Conservation (phyloP, 1,140 invertebrate genomes). For the Drosophila parvula region DNA sequence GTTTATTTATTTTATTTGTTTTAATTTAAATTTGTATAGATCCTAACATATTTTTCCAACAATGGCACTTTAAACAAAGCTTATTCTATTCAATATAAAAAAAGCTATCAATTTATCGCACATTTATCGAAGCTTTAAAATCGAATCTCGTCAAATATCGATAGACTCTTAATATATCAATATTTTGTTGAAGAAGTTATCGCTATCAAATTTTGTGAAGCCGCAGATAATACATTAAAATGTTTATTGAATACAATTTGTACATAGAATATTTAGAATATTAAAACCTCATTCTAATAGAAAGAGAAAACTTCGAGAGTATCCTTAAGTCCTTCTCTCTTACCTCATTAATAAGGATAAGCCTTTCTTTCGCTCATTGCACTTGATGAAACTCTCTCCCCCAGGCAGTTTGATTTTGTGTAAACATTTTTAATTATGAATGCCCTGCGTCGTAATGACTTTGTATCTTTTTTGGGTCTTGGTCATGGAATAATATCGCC, state of each 20-base stretch:
- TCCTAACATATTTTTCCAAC: too few relatives aligned
- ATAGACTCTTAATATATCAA: too few relatives aligned
- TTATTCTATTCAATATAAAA: too few relatives aligned
- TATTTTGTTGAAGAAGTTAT: too few relatives aligned
- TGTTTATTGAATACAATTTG: neutral
- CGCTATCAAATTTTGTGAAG: neutral
- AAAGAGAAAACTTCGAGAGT: neutral
- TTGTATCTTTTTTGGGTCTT: slow-evolving; percentile 59
- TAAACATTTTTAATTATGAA: slow-evolving; percentile 78
- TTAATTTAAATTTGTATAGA: too few relatives aligned
- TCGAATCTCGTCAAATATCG: too few relatives aligned
- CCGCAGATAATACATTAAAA: neutral
- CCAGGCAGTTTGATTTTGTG: slow-evolving; percentile 42
- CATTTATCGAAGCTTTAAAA: too few relatives aligned
- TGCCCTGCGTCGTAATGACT: slow-evolving; percentile 70
- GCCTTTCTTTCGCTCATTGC: slow-evolving; percentile 51
- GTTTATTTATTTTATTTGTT: too few relatives aligned
- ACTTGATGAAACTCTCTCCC: slow-evolving; percentile 9
- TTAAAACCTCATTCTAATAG: too few relatives aligned
- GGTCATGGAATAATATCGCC: slow-evolving; percentile 6
- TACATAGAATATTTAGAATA: neutral
- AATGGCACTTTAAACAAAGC: too few relatives aligned
- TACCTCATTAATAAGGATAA: slow-evolving; percentile 54
- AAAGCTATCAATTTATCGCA: too few relatives aligned
- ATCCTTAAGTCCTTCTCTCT: neutral